Conservation (phyloP, 1,140 invertebrate species). For the Drosophila santomea region DNA sequence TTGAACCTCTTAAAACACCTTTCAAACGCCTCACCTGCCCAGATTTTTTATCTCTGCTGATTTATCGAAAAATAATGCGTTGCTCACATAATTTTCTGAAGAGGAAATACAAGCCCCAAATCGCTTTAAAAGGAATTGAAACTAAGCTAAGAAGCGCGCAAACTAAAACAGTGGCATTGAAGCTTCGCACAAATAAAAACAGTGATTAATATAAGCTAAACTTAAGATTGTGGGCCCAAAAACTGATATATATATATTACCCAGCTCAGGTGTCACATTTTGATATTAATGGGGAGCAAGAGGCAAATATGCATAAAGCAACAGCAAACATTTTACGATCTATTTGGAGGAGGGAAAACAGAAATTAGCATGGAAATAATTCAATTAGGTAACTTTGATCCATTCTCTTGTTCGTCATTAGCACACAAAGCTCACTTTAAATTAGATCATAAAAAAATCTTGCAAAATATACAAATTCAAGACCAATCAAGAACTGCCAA, state of each 20-base stretch:
- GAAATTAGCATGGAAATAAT: conserved; percentile 79
- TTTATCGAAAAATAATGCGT: conserved; percentile 53
- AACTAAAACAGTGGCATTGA: conserved; percentile 72
- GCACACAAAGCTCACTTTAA: conserved; percentile 62
- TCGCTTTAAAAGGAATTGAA: conserved; percentile 53
- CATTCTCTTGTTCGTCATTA: conserved; percentile 52
- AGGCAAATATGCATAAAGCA: conserved; percentile 8
- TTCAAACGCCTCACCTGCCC: conserved; percentile 26
- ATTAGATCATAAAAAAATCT: conserved; percentile 44
- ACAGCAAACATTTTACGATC: conserved; percentile 52
- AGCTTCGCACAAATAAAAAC: conserved; percentile 60
- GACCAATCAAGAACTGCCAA: conserved; percentile 36
- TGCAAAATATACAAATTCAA: conserved; percentile 27
- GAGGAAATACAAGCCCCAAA: conserved; percentile 44
- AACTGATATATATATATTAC: conserved; percentile 54
- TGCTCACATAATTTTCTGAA: conserved; percentile 8
- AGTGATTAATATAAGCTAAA: conserved; percentile 61
- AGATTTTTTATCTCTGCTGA: conserved; percentile 38
- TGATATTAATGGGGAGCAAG: conserved; percentile 53
- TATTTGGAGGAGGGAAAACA: conserved; percentile 34
- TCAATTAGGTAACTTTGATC: conserved; percentile 71
- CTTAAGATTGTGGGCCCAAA: conserved; percentile 33
- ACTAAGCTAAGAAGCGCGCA: conserved; percentile 18
- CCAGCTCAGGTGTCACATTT: conserved; percentile 54
- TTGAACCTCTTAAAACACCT: conserved; percentile 13